phyloP scores from a whole-genome alignment of 1,140 invertebrate species.

The Calosoma granatense region DNA sequence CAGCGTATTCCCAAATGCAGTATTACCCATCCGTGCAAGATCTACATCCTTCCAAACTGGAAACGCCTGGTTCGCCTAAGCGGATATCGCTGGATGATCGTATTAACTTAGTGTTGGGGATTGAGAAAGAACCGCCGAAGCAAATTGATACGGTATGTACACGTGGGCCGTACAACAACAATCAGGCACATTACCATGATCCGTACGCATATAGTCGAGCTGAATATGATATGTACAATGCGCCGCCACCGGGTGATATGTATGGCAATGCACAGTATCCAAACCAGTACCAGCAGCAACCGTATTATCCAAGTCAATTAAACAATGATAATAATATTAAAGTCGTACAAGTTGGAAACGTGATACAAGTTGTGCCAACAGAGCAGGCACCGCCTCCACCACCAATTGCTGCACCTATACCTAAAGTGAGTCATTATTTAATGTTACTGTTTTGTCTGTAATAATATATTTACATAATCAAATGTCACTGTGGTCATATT shows the following conservation, averaged over 20 bases:
- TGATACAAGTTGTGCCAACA: slow-evolving; percentile 42
- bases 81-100: slow-evolving; percentile 27
- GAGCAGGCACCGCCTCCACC: slow-evolving; percentile 14
- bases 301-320: not conserved
- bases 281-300: slow-evolving; percentile 6
- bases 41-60: not conserved
- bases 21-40: not conserved
- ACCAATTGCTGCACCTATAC: not conserved
- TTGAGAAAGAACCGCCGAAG: slow-evolving; percentile 15
- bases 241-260: not conserved
- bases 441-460: not conserved
- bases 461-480: not conserved
- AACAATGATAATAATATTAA: slow-evolving; percentile 22
- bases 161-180: not conserved
- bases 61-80: slow-evolving; percentile 20
- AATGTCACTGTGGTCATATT: too few relatives aligned
- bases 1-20: not conserved
- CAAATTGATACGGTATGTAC: not conserved
- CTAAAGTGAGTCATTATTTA: slow-evolving; percentile 3
- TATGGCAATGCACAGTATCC: not conserved
- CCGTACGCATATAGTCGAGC: not conserved
- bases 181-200: slow-evolving; percentile 5
- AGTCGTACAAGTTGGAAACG: slow-evolving; percentile 41
- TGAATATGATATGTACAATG: slow-evolving; percentile 5
- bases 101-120: slow-evolving; percentile 28